Conservation (phyloP, 2,797 vertebrate genomes). For the Enteromius radiatus region DNA sequence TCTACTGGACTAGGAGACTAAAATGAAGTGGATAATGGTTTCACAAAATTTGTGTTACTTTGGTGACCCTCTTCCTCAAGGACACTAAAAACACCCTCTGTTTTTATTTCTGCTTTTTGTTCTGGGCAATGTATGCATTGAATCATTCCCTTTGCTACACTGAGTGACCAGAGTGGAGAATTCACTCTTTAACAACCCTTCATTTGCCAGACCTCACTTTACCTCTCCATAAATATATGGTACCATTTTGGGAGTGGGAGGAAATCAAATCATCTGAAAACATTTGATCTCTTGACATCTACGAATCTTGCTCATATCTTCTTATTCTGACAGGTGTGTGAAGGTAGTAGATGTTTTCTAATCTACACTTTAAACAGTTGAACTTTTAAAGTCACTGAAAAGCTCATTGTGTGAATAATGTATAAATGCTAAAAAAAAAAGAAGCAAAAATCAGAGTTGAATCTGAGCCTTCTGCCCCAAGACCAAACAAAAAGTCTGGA, state of each 20-base stretch:
- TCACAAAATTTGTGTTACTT: neutral
- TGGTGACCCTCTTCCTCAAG: neutral
- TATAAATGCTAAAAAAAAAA: slow-evolving; percentile 76
- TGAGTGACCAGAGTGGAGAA: slow-evolving; percentile 50
- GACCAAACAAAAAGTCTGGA: slow-evolving; percentile 61
- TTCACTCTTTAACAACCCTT: neutral
- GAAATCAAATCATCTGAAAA: slow-evolving; percentile 7
- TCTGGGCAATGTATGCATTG: slow-evolving; percentile 40
- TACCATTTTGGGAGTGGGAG: slow-evolving; percentile 64
- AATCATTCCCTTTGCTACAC: slow-evolving; percentile 57
- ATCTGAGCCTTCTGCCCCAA: slow-evolving; percentile 78
- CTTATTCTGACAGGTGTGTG: slow-evolving; percentile 68
- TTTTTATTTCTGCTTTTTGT: slow-evolving; percentile 6
- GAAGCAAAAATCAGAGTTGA: slow-evolving; percentile 66
- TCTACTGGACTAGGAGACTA: slow-evolving; percentile 45
- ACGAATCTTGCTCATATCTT: slow-evolving; percentile 61
- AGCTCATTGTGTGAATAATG: slow-evolving; percentile 83
- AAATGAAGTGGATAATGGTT: slow-evolving; percentile 30
- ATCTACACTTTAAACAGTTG: slow-evolving; percentile 69
- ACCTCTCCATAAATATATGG: slow-evolving; percentile 62
- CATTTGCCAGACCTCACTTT: slow-evolving; percentile 40
- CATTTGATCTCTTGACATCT: slow-evolving; percentile 2
- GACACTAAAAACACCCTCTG: neutral
- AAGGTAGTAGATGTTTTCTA: slow-evolving; percentile 77
- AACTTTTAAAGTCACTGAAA: slow-evolving; percentile 77